Base-by-base conservation (phyloP, 2,888 invertebrate genomes). In the Maniola hyperantus region DNA sequence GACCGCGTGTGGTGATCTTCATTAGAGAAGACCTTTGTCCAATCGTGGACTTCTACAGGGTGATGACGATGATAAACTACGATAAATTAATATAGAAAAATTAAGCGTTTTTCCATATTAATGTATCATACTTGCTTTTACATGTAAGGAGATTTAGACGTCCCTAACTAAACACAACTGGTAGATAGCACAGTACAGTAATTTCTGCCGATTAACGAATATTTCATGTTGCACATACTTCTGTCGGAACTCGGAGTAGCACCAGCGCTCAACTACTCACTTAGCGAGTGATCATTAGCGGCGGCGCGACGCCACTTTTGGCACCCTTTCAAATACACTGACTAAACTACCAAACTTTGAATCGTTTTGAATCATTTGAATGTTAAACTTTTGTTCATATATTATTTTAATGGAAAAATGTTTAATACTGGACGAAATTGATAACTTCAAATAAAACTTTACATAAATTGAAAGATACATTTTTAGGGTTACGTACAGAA, bases 301-400 rank as follows among this genome's bases (percentile, higher is more conserved):
- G 51, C 62, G 64, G n/a, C 64, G 51, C 46, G 63, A 63, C 65
- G 63, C 67, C 64, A 36, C 34, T 53, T 54, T 70, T 70, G 69
- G 67, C 69, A 65, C 15, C 33, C 34, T 51, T 48, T 67, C 67
- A 67, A 69, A 60, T 34, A 46, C 51, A 18, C 48, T 50, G 42
- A 64, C 54, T 61, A 51, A 48, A 44, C 48, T 34, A 33, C 55
- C 58, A 10, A 15, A 59, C 50, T 66, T 50, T 57, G 42, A 51
- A 51, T 51, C 46, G 15, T 5, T 46, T 15, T 20, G 20, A 50
- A 20, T 20, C 50, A 26, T 51, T 57, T 18, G 39, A 42, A 55
- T 36, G 34, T 54, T 54, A 10, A 50, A 54, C 34, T 15, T 55
- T 54, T 55, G 51, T 51, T 51, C 6, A 51, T 55, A 15, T 11